phyloP scores from a whole-genome alignment of 2,113 vertebrate species.

The Anolis carolinensis region DNA sequence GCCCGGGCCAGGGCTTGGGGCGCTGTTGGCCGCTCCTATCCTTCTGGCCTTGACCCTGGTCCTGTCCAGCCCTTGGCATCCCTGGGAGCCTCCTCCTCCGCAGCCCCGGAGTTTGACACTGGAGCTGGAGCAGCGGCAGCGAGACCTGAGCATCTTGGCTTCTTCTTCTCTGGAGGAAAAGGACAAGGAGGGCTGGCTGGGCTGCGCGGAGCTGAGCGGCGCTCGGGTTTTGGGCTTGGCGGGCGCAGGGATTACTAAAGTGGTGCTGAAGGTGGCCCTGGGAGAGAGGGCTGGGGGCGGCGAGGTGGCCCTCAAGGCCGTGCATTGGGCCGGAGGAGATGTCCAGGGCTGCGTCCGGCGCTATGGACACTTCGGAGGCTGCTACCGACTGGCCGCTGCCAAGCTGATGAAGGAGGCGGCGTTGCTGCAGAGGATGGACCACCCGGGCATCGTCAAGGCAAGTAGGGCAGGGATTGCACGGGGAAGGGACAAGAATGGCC shows the following conservation, averaged over 20 bases:
- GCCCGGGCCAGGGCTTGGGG: neutral
- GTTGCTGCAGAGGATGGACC: constrained; percentile 80
- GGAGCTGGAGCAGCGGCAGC: constrained; percentile 29
- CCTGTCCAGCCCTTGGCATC: neutral
- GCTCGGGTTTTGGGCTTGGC: constrained; percentile 71
- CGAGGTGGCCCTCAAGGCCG: constrained; percentile 76
- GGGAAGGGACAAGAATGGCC: too few species aligned
- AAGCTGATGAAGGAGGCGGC: constrained; percentile 86
- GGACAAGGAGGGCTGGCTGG: constrained; percentile 33
- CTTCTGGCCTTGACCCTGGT: neutral
- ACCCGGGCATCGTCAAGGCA: constrained; percentile 85
- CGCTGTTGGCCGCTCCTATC: neutral
- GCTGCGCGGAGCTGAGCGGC: constrained; percentile 76
- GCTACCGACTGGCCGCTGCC: constrained; percentile 81
- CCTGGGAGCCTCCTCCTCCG: neutral
- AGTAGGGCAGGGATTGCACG: neutral
- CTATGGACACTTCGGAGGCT: constrained; percentile 73
- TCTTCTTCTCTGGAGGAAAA: neutral
- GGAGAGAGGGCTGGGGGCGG: constrained; percentile 29
- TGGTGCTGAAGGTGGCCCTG: constrained; percentile 68
- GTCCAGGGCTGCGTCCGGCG: constrained; percentile 83
- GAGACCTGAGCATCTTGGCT: constrained; percentile 23
- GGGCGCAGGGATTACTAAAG: constrained; percentile 82
- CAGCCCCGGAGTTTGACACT: neutral
- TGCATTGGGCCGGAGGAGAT: constrained; percentile 84